A percentile compares a stretch with the other conserved stretches of the same genome.
phyloP scores from a whole-genome alignment of 1,140 invertebrate genomes.

The Choristoneura fumiferana region DNA sequence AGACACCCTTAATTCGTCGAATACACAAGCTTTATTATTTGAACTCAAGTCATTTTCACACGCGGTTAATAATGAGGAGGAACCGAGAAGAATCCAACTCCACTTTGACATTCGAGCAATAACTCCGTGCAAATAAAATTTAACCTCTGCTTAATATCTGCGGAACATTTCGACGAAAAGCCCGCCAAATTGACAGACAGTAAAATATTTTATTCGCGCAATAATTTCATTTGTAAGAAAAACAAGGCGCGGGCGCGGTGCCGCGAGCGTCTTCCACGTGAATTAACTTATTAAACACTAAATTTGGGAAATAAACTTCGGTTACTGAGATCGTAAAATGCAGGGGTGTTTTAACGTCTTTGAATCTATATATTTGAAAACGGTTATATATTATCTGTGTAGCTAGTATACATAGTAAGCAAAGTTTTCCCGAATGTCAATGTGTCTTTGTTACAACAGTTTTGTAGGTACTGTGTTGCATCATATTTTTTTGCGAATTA shows the following conservation, averaged over 20 bases:
- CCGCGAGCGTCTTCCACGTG: slow-evolving; percentile 70
- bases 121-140: slow-evolving; percentile 74
- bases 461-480: too few relatives aligned
- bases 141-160: slow-evolving; percentile 75
- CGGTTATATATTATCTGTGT: too few relatives aligned
- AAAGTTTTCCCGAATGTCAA: too few relatives aligned
- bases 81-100: slow-evolving; percentile 55
- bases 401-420: too few relatives aligned
- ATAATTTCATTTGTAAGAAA: slow-evolving; percentile 76
- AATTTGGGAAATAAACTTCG: slow-evolving; percentile 58
- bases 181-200: slow-evolving; percentile 73
- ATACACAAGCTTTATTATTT: slow-evolving; percentile 50
- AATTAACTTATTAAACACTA: slow-evolving; percentile 70
- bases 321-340: slow-evolving; percentile 49
- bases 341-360: slow-evolving; percentile 12
- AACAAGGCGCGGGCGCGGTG: slow-evolving; percentile 47
- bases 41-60: slow-evolving; percentile 58
- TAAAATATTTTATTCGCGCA: slow-evolving; percentile 76
- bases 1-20: too few relatives aligned
- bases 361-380: slow-evolving; percentile 1
- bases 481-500: too few relatives aligned
- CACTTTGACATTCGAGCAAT: slow-evolving; percentile 53
- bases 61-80: slow-evolving; percentile 56
- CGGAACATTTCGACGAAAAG: slow-evolving; percentile 55
- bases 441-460: too few relatives aligned